These are phyloP conservation scores for Gonatopus flavifemur DNA, from an alignment of 1,140 invertebrate species.

Conservation along the genomic window DNA sequence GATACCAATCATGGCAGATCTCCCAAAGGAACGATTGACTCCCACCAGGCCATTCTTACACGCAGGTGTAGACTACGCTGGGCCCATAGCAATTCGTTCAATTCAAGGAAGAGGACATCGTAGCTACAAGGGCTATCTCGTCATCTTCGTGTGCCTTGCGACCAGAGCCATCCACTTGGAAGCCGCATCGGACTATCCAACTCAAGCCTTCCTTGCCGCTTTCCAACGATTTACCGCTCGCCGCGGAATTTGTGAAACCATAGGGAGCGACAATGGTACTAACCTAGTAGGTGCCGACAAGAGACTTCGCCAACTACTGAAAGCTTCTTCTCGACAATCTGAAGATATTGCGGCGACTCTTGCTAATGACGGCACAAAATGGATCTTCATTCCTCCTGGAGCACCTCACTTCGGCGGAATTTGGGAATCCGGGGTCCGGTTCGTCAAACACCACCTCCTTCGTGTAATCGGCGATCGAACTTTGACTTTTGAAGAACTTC, in stretches of 20 bases:
- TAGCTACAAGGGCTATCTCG: no score
- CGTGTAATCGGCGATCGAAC: background rate
- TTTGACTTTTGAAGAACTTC: background rate
- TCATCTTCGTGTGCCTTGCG: conserved; percentile 45
- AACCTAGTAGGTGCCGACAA: background rate
- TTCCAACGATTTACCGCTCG: conserved; percentile 28
- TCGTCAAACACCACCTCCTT: background rate
- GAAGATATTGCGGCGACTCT: conserved; percentile 1
- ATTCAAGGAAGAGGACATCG: no score
- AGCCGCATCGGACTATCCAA: conserved; percentile 12
- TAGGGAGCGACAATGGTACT: conserved; percentile 32
- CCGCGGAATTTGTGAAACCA: conserved; percentile 10
- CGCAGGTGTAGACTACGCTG: background rate
- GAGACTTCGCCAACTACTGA: conserved; percentile 2
- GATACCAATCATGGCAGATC: background rate
- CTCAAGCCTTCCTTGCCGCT: conserved; percentile 27
- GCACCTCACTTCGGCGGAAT: conserved; percentile 4
- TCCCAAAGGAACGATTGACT: background rate
- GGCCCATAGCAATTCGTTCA: no score
- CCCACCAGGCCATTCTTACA: background rate
- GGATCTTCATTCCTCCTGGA: background rate
- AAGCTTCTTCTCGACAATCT: no score
- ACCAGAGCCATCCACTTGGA: conserved; percentile 39
- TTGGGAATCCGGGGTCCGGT: no score
- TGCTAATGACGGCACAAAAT: background rate